Evolutionary conservation across 2,113 vertebrate genomes (phyloP), one percentile per base, ranked within the genome.

Genomic region (Noturus placidus): DNA sequence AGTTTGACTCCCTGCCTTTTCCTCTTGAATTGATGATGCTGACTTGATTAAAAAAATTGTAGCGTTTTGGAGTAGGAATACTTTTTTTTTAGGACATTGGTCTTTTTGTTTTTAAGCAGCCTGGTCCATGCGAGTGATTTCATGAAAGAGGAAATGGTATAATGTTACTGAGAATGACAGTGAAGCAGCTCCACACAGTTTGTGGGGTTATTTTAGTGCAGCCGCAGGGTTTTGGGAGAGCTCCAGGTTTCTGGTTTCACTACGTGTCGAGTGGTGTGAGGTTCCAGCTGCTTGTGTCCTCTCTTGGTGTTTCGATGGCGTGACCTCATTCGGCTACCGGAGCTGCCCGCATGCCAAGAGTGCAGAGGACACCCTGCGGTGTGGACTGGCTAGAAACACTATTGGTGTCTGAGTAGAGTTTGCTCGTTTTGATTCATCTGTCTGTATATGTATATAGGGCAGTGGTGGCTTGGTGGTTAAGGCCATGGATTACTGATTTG

Each of bases 171-270:
- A 46, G 38, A 65, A 17, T 83, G 69, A 83, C 11, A 35, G 65
- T 79, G 78, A 65, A 10, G 59, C 72, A 54, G 46, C 56, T 72
- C 77, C 42, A 82, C 86, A 35, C 85, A 27, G 63, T 56, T 57
- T 46, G n/a, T 63, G 63, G 78, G 84, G 82, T 84, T 91, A 90
- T 91, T 92, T 91, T 87, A 6, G 77, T 83, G 25, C 52, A 33
- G 81, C 63, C 22, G 10, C 30, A 84, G 83, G 42, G 46, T 59
- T 20, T 54, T 86, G 70, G 52, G 79, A 89, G 67, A 63, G 76
- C 61, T 61, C 42, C 35, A 30, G 72, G 89, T 77, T 19, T 91
- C 82, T 63, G n/a, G 61, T 92, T 92, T 88, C 88, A 84, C 86
- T 83, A 86, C 54, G 25, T 20, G 54, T 30, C 38, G 38, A 61